phyloP scores from a whole-genome alignment of 2,888 invertebrate genomes.

The Pelosia muscerda region DNA sequence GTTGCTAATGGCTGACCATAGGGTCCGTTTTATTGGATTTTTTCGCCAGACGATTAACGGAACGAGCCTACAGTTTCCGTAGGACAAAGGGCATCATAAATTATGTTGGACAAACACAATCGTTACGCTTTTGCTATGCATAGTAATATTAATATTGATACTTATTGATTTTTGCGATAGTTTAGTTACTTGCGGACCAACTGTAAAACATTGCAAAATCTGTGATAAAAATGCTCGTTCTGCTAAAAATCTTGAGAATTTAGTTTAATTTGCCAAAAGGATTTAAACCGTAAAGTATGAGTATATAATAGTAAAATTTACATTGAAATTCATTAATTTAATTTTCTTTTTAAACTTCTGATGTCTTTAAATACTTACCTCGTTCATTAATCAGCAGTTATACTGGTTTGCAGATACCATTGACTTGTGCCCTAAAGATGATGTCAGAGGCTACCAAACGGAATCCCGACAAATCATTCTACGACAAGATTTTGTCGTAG shows the following conservation, averaged over 20 bases:
- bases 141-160: slow-evolving; percentile 47
- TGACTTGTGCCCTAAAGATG: not conserved
- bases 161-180: slow-evolving; percentile 41
- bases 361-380: too few species aligned
- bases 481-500: too few species aligned
- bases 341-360: too few species aligned
- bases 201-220: not conserved
- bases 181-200: not conserved
- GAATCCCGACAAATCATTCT: too few species aligned
- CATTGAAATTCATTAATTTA: too few species aligned
- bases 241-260: not conserved
- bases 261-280: not conserved
- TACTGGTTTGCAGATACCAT: not conserved
- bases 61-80: slow-evolving; percentile 81
- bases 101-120: slow-evolving; percentile 78
- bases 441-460: not conserved
- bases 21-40: slow-evolving; percentile 70
- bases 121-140: slow-evolving; percentile 69
- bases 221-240: not conserved
- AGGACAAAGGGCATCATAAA: slow-evolving; percentile 81
- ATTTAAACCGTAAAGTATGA: not conserved
- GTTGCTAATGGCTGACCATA: slow-evolving; percentile 74
- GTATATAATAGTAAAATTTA: too few species aligned
- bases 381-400: too few species aligned
- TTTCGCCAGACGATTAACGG: slow-evolving; percentile 79